Percentiles rank a stretch among this genome's conserved stretches.
These are phyloP conservation scores for Halcyon badia DNA, from an alignment of 2,797 vertebrate species.

Conservation along the genomic window DNA sequence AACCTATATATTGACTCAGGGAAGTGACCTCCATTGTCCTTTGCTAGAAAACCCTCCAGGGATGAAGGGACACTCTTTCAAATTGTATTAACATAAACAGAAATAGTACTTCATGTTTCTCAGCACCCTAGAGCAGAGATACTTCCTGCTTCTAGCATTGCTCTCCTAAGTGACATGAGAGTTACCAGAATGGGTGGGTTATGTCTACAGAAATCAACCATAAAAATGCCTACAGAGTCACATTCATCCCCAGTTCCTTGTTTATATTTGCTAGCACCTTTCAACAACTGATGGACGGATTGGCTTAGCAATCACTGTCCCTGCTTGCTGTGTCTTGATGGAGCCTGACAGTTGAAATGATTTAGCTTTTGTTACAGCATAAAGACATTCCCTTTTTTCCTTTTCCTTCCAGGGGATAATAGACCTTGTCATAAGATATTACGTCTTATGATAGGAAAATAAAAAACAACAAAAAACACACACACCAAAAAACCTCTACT, in stretches of 20 bases:
- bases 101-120: background rate
- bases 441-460: background rate
- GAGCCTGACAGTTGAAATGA: conserved; percentile 34
- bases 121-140: background rate
- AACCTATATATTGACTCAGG: background rate
- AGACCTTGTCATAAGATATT: conserved; percentile 68
- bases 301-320: background rate
- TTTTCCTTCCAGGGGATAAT: conserved; percentile 61
- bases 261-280: conserved; percentile 12
- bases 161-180: background rate
- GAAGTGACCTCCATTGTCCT: background rate
- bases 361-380: conserved; percentile 37
- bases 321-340: background rate
- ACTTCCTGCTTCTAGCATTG: background rate
- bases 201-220: background rate
- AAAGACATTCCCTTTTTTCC: conserved; percentile 1
- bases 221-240: background rate
- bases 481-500: background rate
- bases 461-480: no score
- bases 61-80: background rate
- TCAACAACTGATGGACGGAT: conserved; percentile 12
- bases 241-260: background rate
- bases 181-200: background rate
- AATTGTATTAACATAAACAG: background rate
- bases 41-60: background rate